Evolutionary conservation across 1,140 invertebrate genomes (phyloP).

Genomic region (Brachionus angularis): DNA sequence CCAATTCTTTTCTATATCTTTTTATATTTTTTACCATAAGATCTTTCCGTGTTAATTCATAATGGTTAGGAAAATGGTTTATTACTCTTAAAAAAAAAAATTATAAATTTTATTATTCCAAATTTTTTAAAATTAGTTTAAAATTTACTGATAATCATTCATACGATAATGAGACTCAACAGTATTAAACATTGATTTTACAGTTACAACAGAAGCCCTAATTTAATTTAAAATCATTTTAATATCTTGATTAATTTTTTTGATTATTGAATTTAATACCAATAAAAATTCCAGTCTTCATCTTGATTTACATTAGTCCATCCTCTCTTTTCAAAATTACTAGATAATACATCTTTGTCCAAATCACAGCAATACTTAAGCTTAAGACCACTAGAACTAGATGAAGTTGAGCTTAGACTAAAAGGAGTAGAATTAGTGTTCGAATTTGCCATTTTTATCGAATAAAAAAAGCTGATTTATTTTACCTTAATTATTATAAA

Average conservation of each 20-base stretch:
- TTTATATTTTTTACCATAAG: slow-evolving; percentile 92
- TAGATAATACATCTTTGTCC: slow-evolving; percentile 87
- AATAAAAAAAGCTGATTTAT: no score
- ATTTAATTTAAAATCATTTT: slow-evolving; percentile 46
- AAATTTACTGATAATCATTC: slow-evolving; percentile 78
- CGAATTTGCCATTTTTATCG: slow-evolving; percentile 15
- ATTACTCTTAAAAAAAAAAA: slow-evolving; percentile 59
- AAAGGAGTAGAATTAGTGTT: slow-evolving; percentile 7
- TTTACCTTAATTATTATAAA: no score
- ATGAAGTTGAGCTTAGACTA: slow-evolving; percentile 8
- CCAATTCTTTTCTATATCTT: slow-evolving; percentile 81
- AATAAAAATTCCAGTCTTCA: slow-evolving; percentile 95
- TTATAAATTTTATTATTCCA: neutral
- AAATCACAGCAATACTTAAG: slow-evolving; percentile 77
- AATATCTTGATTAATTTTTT: slow-evolving; percentile 44
- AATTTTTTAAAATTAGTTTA: neutral
- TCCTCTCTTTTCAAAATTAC: slow-evolving; percentile 86
- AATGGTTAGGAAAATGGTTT: slow-evolving; percentile 76
- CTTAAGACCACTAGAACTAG: neutral
- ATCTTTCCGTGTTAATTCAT: slow-evolving; percentile 85
- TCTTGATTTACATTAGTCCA: slow-evolving; percentile 84
- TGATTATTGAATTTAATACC: no score
- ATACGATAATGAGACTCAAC: slow-evolving; percentile 82
- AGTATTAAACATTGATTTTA: slow-evolving; percentile 78
- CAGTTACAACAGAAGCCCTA: slow-evolving; percentile 81